Evolutionary conservation across 2,113 vertebrate genomes (phyloP), one percentile per base, ranked within the genome.

Genomic region (Triplophysa dalaica): DNA sequence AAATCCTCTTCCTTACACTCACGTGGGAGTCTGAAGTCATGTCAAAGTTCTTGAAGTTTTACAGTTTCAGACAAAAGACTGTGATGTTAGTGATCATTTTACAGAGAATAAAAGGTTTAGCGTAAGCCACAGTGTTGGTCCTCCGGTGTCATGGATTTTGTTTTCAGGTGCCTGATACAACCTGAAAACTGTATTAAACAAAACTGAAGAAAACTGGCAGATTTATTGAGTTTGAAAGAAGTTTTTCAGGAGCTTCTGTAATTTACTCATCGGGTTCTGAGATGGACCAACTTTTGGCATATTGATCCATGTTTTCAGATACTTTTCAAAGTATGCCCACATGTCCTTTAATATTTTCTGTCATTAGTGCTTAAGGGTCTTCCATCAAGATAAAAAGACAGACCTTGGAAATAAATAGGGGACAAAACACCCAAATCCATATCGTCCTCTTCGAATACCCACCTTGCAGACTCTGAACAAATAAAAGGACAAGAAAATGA

Each of bases 401-500:
- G 11, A 69, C 48, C 38, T 63, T 41, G n/a, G 54, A 26, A 24
- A 29, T 24, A 73, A n/a, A 41, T 76, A 61, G 21, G 10, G 1
- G 14, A 41, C 70, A 50, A 81, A 67, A 54, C 0, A 60, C 2
- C 78, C 81, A 61, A 24, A 70, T 78, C 41, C 29, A 45, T 56
- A 58, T 19, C 70, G 70, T 24, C 9, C 76, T 77, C 41, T 21
- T 45, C 21, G 45, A 77, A 65, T 43, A 66, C 72, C 56, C 67
- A 82, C 67, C 33, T 67, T 24, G 16, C 50, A 54, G 78, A 72
- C 60, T 74, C 69, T 65, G 16, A 54, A 41, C 56, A 24, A 56
- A 69, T 75, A 69, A 1, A 21, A 64, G 74, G 72, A 87, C 48
- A 66, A 81, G 81, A 85, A 84, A 88, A 83, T 91, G 93, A 95